A percentile compares a stretch with the other conserved stretches of the same genome.
phyloP scores from a whole-genome alignment of 2,113 vertebrate genomes.

The Mungos mungo region DNA sequence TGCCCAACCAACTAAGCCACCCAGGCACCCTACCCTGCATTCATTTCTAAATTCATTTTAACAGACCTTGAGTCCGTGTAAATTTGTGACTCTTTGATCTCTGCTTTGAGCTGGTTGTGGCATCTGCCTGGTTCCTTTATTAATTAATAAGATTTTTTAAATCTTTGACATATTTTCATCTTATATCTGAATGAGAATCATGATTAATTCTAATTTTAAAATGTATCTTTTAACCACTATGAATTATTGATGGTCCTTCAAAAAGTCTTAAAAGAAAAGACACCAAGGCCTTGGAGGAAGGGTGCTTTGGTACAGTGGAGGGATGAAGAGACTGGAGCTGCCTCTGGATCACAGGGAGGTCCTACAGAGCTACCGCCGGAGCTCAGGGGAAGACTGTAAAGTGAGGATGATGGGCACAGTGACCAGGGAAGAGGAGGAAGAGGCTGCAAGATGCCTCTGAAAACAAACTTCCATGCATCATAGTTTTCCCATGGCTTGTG shows the following conservation, averaged over 20 bases:
- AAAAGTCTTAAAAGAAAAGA: background rate
- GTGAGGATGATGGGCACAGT: background rate
- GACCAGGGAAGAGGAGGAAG: background rate
- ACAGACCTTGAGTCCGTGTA: background rate
- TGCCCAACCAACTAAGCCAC: too few species aligned
- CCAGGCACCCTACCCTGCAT: background rate
- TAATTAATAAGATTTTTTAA: background rate
- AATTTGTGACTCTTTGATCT: background rate
- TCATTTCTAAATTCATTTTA: conserved; percentile 19
- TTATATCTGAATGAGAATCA: background rate
- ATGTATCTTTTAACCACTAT: background rate
- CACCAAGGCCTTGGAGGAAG: background rate
- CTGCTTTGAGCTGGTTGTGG: background rate
- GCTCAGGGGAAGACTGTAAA: background rate
- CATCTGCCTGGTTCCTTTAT: background rate
- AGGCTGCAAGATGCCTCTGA: background rate
- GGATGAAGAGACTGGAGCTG: background rate
- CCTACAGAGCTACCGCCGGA: too few species aligned
- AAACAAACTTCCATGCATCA: background rate
- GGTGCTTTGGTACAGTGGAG: background rate
- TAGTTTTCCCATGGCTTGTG: background rate
- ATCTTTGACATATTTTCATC: background rate
- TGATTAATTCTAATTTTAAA: background rate
- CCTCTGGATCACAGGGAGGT: background rate
- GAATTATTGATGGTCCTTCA: background rate